Conservation (phyloP, 2,797 vertebrate species). For the Rhabdophis nuchalis region DNA sequence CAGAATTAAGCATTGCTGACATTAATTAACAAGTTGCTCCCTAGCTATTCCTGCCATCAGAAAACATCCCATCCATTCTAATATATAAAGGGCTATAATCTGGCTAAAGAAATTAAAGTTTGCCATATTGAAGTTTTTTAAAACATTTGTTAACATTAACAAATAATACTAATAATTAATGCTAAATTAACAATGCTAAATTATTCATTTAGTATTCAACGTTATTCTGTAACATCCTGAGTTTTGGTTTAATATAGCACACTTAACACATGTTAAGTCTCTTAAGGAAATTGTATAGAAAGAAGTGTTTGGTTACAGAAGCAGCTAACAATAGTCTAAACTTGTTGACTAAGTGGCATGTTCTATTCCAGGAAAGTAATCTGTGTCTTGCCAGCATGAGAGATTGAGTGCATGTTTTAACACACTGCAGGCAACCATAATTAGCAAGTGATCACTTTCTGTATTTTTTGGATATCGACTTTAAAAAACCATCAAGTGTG, state of each 20-base stretch:
- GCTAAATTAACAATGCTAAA: not conserved
- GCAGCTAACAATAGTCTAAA: constrained; percentile 26
- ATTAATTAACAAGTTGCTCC: not conserved
- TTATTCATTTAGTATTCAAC: not conserved
- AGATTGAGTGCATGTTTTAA: constrained; percentile 2
- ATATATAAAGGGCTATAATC: not conserved
- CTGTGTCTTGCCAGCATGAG: constrained; percentile 1
- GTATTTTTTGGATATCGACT: not conserved
- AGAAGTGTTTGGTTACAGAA: constrained; percentile 12
- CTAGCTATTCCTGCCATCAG: not conserved
- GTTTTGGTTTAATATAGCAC: not conserved
- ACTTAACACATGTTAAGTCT: not conserved
- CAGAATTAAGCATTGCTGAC: not conserved
- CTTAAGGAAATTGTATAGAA: constrained; percentile 9
- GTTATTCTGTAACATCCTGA: not conserved
- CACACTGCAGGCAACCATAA: constrained; percentile 13
- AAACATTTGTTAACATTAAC: not conserved
- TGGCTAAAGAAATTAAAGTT: not conserved
- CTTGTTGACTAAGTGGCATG: constrained; percentile 10
- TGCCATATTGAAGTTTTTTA: not conserved
- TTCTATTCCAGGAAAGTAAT: constrained; percentile 25
- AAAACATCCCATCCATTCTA: not conserved
- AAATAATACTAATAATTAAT: not conserved
- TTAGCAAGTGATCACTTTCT: constrained; percentile 8
- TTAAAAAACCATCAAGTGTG: not conserved